A percentile compares a stretch with the other conserved stretches of the same genome.
Conservation (phyloP, 1,140 invertebrate genomes). For the Mizuhopecten yessoensis region DNA sequence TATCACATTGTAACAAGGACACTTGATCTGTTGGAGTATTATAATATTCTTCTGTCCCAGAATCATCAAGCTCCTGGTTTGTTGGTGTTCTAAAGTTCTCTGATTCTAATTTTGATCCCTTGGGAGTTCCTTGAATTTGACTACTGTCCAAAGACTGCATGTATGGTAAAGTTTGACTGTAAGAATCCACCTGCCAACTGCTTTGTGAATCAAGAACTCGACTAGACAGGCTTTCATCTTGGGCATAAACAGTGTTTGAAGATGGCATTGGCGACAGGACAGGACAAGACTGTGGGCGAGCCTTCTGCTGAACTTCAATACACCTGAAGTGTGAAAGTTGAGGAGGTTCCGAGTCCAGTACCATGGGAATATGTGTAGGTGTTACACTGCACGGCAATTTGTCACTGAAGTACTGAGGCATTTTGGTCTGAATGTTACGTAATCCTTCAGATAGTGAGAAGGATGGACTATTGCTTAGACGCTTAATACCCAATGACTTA, state of each 20-base stretch:
- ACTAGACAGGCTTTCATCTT: not conserved
- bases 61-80: not conserved
- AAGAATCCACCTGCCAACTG: not conserved
- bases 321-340: not conserved
- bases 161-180: constrained; percentile 27
- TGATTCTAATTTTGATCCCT: not conserved
- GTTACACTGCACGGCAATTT: not conserved
- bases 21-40: not conserved
- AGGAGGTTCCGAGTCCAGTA: not conserved
- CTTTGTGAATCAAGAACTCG: not conserved
- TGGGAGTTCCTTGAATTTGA: not conserved
- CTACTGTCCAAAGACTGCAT: not conserved
- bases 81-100: not conserved
- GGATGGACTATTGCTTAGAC: not conserved
- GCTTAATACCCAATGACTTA: not conserved
- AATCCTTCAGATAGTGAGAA: not conserved
- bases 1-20: not conserved
- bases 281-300: not conserved
- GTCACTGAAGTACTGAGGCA: not conserved
- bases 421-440: not conserved
- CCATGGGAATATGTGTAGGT: not conserved
- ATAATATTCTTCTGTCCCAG: not conserved
- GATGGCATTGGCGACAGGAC: not conserved
- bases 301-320: not conserved
- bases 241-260: not conserved